These are phyloP conservation scores for Nephila pilipes DNA, from an alignment of 1,140 invertebrate species.

Conservation along the genomic window DNA sequence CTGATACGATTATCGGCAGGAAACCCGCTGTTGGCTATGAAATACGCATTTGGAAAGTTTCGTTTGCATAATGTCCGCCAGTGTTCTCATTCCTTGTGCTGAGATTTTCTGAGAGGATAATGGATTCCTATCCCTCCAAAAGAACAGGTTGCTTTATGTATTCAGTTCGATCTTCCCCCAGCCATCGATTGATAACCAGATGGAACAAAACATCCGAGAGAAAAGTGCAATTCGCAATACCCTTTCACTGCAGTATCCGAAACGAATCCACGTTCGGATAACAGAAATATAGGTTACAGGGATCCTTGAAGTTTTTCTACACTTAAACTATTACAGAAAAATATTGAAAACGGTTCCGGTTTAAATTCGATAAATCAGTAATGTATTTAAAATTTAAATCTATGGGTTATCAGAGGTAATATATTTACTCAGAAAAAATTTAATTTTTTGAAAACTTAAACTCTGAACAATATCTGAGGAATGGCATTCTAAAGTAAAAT, in stretches of 20 bases:
- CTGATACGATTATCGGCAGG: constrained; percentile 68
- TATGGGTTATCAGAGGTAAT: not conserved
- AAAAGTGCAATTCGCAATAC: constrained; percentile 30
- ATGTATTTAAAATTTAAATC: not conserved
- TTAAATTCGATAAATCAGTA: not conserved
- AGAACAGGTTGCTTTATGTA: constrained; percentile 61
- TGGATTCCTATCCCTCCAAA: constrained; percentile 52
- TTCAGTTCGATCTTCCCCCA: constrained; percentile 46
- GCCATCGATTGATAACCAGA: constrained; percentile 61
- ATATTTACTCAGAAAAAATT: too few species aligned
- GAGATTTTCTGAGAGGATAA: constrained; percentile 51
- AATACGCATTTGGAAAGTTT: constrained; percentile 72
- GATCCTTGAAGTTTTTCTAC: not conserved
- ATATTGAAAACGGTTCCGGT: not conserved
- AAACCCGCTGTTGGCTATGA: constrained; percentile 67
- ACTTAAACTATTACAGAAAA: not conserved
- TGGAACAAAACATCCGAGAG: constrained; percentile 38
- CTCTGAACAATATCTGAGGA: too few species aligned
- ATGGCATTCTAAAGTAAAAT: too few species aligned
- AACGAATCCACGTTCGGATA: not conserved
- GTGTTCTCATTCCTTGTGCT: constrained; percentile 17
- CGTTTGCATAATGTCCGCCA: constrained; percentile 71
- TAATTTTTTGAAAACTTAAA: too few species aligned
- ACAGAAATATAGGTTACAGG: not conserved
- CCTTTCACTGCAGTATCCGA: not conserved